Conservation (phyloP, 2,113 vertebrate genomes). For the Genyomyrus donnyi region DNA sequence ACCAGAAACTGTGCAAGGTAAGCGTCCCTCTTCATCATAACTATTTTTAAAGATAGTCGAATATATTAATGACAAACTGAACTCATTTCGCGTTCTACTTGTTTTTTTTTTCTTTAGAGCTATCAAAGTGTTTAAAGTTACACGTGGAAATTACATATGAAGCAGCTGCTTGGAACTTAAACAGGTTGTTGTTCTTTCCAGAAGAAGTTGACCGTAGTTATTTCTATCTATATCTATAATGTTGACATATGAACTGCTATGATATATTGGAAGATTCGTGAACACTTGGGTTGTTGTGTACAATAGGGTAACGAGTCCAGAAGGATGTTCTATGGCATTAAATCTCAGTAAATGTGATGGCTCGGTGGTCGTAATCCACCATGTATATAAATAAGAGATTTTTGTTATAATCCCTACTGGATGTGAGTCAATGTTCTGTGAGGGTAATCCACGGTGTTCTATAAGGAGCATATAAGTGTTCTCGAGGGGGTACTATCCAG, state of each 20-base stretch:
- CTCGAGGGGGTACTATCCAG: background rate
- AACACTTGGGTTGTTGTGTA: background rate
- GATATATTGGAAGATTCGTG: background rate
- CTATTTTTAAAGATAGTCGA: background rate
- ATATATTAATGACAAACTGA: background rate
- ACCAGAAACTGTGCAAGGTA: slow-evolving; percentile 84
- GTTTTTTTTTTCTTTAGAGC: background rate
- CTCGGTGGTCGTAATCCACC: background rate
- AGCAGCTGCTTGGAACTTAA: background rate
- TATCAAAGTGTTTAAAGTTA: background rate
- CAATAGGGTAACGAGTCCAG: background rate
- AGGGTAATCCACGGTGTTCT: background rate
- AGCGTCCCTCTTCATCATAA: slow-evolving; percentile 29
- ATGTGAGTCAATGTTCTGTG: background rate
- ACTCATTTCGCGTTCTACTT: background rate
- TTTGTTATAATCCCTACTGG: background rate
- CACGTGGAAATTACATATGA: background rate
- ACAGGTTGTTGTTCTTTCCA: background rate
- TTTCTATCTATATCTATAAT: background rate
- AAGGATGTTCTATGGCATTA: background rate
- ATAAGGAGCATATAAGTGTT: background rate
- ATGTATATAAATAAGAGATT: background rate
- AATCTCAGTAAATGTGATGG: background rate
- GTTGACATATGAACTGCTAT: background rate
- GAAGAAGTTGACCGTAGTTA: background rate